A percentile compares a stretch with the other conserved stretches of the same genome.
Conservation (phyloP, 1,140 invertebrate species). For the Hetaerina americana region DNA sequence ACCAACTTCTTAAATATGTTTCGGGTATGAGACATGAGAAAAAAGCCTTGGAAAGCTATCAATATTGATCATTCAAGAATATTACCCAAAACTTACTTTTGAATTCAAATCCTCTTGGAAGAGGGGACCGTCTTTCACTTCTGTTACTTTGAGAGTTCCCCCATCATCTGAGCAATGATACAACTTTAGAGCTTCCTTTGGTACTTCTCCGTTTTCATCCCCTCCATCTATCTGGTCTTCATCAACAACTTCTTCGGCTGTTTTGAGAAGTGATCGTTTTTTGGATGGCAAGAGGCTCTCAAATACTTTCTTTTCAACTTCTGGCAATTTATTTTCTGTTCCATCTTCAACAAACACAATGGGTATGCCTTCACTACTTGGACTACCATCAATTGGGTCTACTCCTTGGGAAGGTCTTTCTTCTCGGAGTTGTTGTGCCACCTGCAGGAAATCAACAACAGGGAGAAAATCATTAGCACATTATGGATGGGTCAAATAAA, state of each 20-base stretch:
- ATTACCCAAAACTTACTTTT: constrained; percentile 35
- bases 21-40: no score
- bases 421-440: constrained; percentile 25
- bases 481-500: no score
- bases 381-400: constrained; percentile 10
- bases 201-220: constrained; percentile 24
- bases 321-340: constrained; percentile 57
- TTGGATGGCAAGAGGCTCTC: constrained; percentile 54
- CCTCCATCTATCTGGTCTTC: no score
- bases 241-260: constrained; percentile 23
- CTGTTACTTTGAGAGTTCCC: constrained; percentile 72
- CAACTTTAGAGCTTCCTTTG: constrained; percentile 41
- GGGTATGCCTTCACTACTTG: constrained; percentile 28
- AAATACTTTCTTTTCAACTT: constrained; percentile 48
- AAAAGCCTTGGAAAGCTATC: no score
- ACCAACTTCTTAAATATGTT: no score
- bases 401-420: not conserved
- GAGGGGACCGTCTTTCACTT: constrained; percentile 74
- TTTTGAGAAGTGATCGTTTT: constrained; percentile 18
- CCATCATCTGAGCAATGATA: constrained; percentile 60
- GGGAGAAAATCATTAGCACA: no score
- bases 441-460: no score
- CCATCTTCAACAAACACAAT: constrained; percentile 74
- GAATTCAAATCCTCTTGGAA: constrained; percentile 62
- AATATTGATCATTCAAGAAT: not conserved